Evolutionary conservation across 2,113 vertebrate species (phyloP).

Genomic region (Bujurquina vittata): DNA sequence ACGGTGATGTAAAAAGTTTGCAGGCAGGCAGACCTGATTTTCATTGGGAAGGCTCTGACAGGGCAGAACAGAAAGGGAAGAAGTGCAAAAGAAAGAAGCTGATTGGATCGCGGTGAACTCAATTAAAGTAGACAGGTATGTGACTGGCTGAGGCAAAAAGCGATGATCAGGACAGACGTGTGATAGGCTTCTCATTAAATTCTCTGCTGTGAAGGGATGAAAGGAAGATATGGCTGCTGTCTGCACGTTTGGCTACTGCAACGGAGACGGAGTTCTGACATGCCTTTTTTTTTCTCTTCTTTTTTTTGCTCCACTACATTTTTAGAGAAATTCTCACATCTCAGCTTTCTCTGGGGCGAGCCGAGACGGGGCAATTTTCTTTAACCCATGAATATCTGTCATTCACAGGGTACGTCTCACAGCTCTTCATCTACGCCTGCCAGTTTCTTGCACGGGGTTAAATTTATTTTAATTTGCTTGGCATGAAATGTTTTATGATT

Average conservation of each 20-base stretch:
- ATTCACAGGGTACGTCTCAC: not conserved
- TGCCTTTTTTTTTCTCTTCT: not conserved
- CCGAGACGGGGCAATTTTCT: constrained; percentile 5
- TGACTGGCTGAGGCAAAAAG: constrained; percentile 56
- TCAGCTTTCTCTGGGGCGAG: constrained; percentile 31
- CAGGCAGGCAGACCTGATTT: not conserved
- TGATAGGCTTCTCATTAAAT: constrained; percentile 67
- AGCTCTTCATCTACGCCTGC: not conserved
- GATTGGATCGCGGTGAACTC: constrained; percentile 51
- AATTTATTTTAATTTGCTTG: not conserved
- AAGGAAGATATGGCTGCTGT: constrained; percentile 31
- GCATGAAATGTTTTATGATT: not conserved
- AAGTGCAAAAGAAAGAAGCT: not conserved
- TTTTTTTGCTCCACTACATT: not conserved
- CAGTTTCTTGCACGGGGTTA: not conserved
- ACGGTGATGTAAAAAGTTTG: constrained; percentile 37
- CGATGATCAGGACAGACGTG: constrained; percentile 43
- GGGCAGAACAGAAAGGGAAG: constrained; percentile 24
- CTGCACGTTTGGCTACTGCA: constrained; percentile 21
- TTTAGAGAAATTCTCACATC: constrained; percentile 19
- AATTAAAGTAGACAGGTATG: constrained; percentile 50
- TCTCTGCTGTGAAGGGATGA: constrained; percentile 14
- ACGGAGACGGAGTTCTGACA: constrained; percentile 30
- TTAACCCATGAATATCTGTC: too few relatives aligned
- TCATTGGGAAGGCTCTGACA: constrained; percentile 35